phyloP scores from a whole-genome alignment of 2,888 invertebrate genomes.

The Halictus ligatus region DNA sequence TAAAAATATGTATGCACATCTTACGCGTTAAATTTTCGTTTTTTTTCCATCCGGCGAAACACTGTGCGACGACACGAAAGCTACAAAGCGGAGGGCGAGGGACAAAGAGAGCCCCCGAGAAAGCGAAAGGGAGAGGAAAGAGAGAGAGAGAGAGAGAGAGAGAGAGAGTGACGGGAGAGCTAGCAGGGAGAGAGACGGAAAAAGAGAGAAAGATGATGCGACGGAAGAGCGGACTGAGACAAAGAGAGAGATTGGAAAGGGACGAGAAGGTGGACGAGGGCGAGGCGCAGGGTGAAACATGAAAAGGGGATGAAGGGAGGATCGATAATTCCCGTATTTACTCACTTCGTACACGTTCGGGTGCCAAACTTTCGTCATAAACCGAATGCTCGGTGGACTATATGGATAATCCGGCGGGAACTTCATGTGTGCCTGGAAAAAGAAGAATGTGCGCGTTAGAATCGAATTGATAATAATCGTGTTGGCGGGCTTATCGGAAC shows the following conservation, averaged over 20 bases:
- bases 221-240: background rate
- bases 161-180: background rate
- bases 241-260: conserved; percentile 30
- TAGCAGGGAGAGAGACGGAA: background rate
- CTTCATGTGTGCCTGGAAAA: conserved; percentile 97
- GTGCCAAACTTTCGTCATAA: conserved; percentile 99
- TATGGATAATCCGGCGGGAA: conserved; percentile 99
- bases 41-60: background rate
- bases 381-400: conserved; percentile 98
- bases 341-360: conserved; percentile 99
- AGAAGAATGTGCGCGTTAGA: background rate
- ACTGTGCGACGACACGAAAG: conserved; percentile 46
- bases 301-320: conserved; percentile 44
- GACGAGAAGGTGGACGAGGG: conserved; percentile 31
- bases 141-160: background rate
- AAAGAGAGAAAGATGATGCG: background rate
- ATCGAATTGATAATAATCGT: conserved; percentile 20
- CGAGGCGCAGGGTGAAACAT: conserved; percentile 36
- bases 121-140: conserved; percentile 3
- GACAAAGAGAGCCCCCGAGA: conserved; percentile 54
- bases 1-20: no score
- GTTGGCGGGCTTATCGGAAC: background rate
- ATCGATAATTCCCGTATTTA: conserved; percentile 79
- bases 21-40: background rate
- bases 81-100: conserved; percentile 48